Evolutionary conservation across 2,888 invertebrate species (phyloP).

Genomic region (Celastrina argiolus): DNA sequence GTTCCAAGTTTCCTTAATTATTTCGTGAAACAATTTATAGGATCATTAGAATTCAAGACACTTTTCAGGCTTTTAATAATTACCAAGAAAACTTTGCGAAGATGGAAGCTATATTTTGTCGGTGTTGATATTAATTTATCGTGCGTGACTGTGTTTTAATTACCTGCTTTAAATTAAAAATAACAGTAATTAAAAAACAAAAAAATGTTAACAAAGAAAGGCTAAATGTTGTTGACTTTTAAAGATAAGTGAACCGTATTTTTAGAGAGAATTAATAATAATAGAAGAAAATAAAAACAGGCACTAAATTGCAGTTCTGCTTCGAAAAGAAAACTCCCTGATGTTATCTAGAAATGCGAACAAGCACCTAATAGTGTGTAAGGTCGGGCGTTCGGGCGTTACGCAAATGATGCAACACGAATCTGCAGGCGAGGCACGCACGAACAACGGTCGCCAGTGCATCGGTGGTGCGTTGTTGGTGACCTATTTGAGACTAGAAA

Average conservation of each 20-base stretch:
- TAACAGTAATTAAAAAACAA: not conserved
- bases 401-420: slow-evolving; percentile 49
- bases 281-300: too few relatives aligned
- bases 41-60: not conserved
- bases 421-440: slow-evolving; percentile 63
- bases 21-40: not conserved
- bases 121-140: slow-evolving; percentile 2
- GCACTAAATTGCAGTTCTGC: not conserved
- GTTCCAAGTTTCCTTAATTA: slow-evolving; percentile 37
- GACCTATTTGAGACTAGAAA: slow-evolving; percentile 63
- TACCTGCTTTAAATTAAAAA: not conserved
- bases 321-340: not conserved
- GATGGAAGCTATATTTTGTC: too few relatives aligned
- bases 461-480: slow-evolving; percentile 51
- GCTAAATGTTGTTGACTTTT: not conserved
- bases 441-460: slow-evolving; percentile 60
- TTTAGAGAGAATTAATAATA: too few relatives aligned
- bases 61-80: not conserved
- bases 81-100: not conserved
- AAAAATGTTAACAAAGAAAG: not conserved
- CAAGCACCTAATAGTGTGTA: slow-evolving; percentile 9
- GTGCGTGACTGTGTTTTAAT: not conserved
- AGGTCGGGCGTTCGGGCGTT: slow-evolving; percentile 44
- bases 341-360: slow-evolving; percentile 5
- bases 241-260: not conserved